These are phyloP conservation scores for Takifugu flavidus DNA, from an alignment of 2,113 vertebrate genomes.

Conservation along the genomic window DNA sequence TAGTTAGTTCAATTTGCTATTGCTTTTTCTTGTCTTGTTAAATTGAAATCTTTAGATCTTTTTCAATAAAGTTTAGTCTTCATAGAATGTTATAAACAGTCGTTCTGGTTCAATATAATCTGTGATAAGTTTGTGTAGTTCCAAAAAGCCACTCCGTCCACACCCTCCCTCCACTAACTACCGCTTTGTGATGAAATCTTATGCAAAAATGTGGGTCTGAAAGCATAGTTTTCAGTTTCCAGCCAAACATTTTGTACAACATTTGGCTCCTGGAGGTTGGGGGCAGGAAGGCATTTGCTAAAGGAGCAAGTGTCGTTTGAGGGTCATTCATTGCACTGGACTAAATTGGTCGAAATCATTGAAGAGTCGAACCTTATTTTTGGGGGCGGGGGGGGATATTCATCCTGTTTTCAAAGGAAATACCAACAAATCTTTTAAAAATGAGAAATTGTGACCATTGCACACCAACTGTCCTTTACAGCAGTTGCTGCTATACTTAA, in stretches of 20 bases:
- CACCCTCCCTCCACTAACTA: constrained; percentile 83
- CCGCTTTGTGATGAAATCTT: constrained; percentile 83
- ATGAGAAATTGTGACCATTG: constrained; percentile 67
- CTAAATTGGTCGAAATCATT: constrained; percentile 66
- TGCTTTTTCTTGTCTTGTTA: constrained; percentile 99
- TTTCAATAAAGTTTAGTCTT: constrained; percentile 99
- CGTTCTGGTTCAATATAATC: constrained; percentile 99
- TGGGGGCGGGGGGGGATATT: constrained; percentile 54
- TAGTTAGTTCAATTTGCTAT: constrained; percentile 99
- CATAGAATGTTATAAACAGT: constrained; percentile 99
- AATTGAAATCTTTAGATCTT: constrained; percentile 96
- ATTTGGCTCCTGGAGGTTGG: constrained; percentile 66
- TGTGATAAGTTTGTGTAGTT: constrained; percentile 99
- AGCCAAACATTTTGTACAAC: constrained; percentile 67
- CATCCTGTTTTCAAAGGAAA: constrained; percentile 75
- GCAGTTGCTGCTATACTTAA: constrained; percentile 74
- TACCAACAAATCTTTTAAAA: constrained; percentile 71
- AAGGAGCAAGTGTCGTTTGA: constrained; percentile 65
- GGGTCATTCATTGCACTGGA: constrained; percentile 79
- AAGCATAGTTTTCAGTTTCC: constrained; percentile 76
- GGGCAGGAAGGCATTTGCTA: constrained; percentile 53
- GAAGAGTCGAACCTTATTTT: constrained; percentile 73
- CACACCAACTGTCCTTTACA: constrained; percentile 73
- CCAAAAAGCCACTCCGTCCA: constrained; percentile 83
- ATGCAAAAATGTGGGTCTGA: constrained; percentile 84